These are phyloP conservation scores for Torymus tubicola DNA, from an alignment of 2,888 invertebrate genomes.

Conservation along the genomic window DNA sequence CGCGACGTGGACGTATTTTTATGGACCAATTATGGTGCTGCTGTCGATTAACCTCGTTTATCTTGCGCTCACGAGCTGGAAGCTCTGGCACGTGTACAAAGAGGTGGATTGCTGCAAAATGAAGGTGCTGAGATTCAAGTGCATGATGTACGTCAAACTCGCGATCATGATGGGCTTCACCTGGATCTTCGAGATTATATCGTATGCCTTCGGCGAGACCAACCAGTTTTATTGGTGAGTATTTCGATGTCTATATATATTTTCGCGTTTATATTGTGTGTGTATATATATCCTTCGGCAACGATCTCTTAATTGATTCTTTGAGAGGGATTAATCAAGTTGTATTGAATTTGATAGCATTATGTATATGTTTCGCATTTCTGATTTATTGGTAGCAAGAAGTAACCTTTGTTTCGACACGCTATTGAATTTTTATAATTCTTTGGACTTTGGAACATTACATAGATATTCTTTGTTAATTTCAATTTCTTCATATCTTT, in stretches of 20 bases:
- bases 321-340: too few species aligned
- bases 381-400: too few species aligned
- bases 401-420: too few species aligned
- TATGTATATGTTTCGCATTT: too few species aligned
- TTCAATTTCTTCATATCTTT: too few species aligned
- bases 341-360: too few species aligned
- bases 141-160: slow-evolving; percentile 81
- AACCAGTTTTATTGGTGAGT: slow-evolving; percentile 70
- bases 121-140: slow-evolving; percentile 77
- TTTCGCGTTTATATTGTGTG: background rate
- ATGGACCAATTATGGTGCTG: slow-evolving; percentile 82
- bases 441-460: too few species aligned
- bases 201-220: slow-evolving; percentile 65
- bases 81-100: slow-evolving; percentile 79
- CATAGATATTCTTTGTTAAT: too few species aligned
- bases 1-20: slow-evolving; percentile 83
- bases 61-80: slow-evolving; percentile 80
- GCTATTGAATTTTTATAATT: too few species aligned
- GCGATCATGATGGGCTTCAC: slow-evolving; percentile 84
- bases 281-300: background rate
- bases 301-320: too few species aligned
- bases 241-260: too few species aligned
- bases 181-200: slow-evolving; percentile 84
- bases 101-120: slow-evolving; percentile 75
- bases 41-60: slow-evolving; percentile 79